These are phyloP conservation scores for Crocidura indochinensis DNA, from an alignment of 2,797 vertebrate species.

Conservation along the genomic window DNA sequence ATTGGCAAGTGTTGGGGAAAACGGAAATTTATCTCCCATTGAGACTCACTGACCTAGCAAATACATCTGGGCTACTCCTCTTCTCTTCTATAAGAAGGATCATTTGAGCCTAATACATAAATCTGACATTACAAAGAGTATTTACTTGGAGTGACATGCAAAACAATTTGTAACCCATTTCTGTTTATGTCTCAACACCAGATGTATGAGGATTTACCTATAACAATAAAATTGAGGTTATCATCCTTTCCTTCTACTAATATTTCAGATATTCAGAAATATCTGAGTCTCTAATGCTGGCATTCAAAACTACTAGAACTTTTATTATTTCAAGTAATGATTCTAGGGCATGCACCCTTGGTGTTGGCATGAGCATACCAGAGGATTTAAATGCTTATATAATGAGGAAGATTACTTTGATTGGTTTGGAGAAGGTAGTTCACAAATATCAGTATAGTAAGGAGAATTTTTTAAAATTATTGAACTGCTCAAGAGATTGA, in stretches of 20 bases:
- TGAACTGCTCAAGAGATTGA: not conserved
- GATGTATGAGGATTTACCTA: slow-evolving; percentile 3
- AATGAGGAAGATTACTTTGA: not conserved
- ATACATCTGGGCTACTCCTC: not conserved
- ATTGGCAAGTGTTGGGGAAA: slow-evolving; percentile 26
- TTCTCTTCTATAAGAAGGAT: not conserved
- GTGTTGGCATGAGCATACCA: not conserved
- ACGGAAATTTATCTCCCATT: not conserved
- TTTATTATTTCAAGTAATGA: slow-evolving; percentile 1
- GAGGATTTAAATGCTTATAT: not conserved
- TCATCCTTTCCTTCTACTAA: not conserved
- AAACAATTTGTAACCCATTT: slow-evolving; percentile 15
- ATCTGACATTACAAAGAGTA: not conserved
- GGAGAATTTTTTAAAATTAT: slow-evolving; percentile 59
- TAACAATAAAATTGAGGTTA: slow-evolving; percentile 49
- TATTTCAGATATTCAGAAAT: not conserved
- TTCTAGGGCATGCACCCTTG: not conserved
- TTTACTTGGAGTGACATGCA: not conserved
- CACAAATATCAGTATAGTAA: not conserved
- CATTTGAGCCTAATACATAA: not conserved
- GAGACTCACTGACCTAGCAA: not conserved
- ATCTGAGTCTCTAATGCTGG: not conserved
- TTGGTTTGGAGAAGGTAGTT: not conserved
- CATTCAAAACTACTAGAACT: slow-evolving; percentile 6
- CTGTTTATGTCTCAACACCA: slow-evolving; percentile 2